Evolutionary conservation across 1,140 invertebrate species (phyloP), one percentile per base, ranked within the genome.

Genomic region (Diplogasteroides magnus): DNA sequence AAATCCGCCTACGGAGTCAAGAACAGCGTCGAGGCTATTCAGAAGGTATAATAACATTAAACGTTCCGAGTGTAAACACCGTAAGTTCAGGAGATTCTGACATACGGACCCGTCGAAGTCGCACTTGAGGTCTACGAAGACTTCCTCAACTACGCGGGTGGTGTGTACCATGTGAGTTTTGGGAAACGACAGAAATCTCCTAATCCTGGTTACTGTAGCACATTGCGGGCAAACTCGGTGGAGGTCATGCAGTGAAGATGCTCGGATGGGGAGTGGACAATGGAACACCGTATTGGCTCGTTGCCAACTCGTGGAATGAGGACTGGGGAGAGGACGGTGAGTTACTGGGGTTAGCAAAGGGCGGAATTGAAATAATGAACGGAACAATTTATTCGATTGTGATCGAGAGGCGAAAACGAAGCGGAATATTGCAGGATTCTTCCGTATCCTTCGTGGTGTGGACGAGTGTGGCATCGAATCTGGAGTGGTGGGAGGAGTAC

Each of bases 281-380:
- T 88, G 2, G 91, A 93, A 0, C 14, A 61, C 19, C 32, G 87
- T 0, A 87, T 86, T 55, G n/a, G n/a, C n/a, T n/a, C n/a, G n/a
- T n/a, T n/a, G n/a, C n/a, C n/a, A n/a, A n/a, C n/a, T n/a, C n/a
- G 89, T 89, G 28, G 96, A 94, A 81, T 96, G 93, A 93, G 86
- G 92, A 0, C 87, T 93, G 74, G 92, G 90, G 55, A 95, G 95
- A 84, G 93, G 31, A 3, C 69, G 75, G 75, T 75, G 75, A 66
- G n/a, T 11, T 70, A 80, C 29, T 80, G 74, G 74, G 77, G 77
- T 66, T 66, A 77, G 65, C 60, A 79, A 32, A 91, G 32, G 13
- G 26, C 14, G 27, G 26, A 25, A 23, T 61, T 61, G 26, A 61
- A 0, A 25, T 61, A 19, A 56, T 19, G 26, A 25, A 26, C 0